Conservation (phyloP, 2,888 invertebrate genomes). For the Tachina lurida region DNA sequence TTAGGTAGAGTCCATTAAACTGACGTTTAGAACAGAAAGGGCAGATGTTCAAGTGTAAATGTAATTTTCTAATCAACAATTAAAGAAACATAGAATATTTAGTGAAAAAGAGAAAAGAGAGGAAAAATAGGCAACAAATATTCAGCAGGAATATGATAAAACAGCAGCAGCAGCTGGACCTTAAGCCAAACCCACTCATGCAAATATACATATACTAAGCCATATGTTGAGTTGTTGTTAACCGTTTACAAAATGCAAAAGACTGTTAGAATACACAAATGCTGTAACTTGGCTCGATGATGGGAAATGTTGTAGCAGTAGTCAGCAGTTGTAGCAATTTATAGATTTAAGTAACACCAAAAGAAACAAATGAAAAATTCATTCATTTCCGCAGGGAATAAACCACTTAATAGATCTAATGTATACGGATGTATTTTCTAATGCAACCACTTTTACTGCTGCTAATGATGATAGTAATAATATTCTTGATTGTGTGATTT, state of each 20-base stretch:
- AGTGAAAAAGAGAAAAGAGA: too few relatives aligned
- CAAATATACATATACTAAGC: too few relatives aligned
- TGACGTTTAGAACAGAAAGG: too few relatives aligned
- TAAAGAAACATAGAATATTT: too few relatives aligned
- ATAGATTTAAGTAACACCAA: constrained; percentile 58
- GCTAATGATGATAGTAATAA: constrained; percentile 36
- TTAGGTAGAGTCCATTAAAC: too few relatives aligned
- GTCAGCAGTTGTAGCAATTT: constrained; percentile 61
- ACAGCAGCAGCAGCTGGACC: too few relatives aligned
- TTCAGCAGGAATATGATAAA: too few relatives aligned
- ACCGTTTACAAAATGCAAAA: neutral
- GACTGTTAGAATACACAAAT: neutral
- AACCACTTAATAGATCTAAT: constrained; percentile 62
- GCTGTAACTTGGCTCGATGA: neutral
- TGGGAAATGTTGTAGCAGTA: constrained; percentile 13
- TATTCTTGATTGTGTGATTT: neutral
- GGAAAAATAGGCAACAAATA: too few relatives aligned
- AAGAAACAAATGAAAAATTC: constrained; percentile 65
- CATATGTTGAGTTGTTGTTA: too few relatives aligned
- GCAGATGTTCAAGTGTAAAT: too few relatives aligned
- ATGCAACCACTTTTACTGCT: neutral
- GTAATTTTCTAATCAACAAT: too few relatives aligned
- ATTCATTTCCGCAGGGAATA: constrained; percentile 60
- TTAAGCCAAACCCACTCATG: too few relatives aligned
- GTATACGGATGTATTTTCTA: constrained; percentile 49